Base-by-base conservation (phyloP, 2,113 vertebrate species). In the Bambusicola thoracicus region DNA sequence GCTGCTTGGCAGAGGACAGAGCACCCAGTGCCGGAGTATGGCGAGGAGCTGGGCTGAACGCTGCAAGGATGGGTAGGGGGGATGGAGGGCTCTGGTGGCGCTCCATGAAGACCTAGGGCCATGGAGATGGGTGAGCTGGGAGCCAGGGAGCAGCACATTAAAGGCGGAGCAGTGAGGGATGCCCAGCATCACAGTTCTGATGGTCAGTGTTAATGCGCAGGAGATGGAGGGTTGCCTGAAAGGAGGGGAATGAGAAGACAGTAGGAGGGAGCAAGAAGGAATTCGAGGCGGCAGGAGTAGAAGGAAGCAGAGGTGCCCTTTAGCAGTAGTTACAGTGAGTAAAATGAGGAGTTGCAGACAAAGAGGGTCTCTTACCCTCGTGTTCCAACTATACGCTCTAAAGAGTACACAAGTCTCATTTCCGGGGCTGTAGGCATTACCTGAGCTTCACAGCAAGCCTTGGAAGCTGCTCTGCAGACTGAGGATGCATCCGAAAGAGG, bases 1-100 rank as follows among this genome's bases (percentile, higher is more conserved):
- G 82, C 88, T 63, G 85, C 85, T 36, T 49, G 94, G 29, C 62
- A 36, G 38, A 40, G 83, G 79, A 34, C 36, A 36, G n/a, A 30
- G 92, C 70, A 67, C 67, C 75, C 81, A 59, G 27, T 15, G 4
- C 46, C 44, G 43, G 8, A 13, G 24, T 55, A 40, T 78, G 51
- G 1, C 0, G 0, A 59, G 79, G 46, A 85, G 21, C 11, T 0
- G 1, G n/a, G 29, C 10, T 2, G 30, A 40, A 17, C 29, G 69
- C 8, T 2, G 27, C 5, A 49, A 36, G 11, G 43, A 53, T 38
- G 32, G 18, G 5, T 0, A 29, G 27, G 55, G 12, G 4, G 36
- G 41, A 38, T 32, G 38, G 32, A 49, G 29, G 36, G 49, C 18
- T 40, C 24, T 7, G 2, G 19, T 21, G 22, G 51, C 5, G 0